Percentiles rank a stretch among this genome's conserved stretches.
These are phyloP conservation scores for Cyclargus thomasi DNA, from an alignment of 1,140 invertebrate genomes.

Conservation along the genomic window DNA sequence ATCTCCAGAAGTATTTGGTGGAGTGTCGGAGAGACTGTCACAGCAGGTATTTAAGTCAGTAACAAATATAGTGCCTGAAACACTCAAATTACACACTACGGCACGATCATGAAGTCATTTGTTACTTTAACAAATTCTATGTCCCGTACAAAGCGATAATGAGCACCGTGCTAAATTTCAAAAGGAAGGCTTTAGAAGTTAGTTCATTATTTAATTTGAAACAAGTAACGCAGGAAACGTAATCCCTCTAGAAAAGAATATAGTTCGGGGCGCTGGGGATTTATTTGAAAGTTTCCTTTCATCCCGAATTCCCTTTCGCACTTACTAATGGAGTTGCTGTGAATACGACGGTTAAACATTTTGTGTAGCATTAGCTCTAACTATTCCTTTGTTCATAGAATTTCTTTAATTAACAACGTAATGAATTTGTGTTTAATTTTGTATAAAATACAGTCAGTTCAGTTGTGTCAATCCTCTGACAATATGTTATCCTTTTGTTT, in stretches of 20 bases:
- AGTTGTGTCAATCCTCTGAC: too few species aligned
- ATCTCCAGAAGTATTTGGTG: too few species aligned
- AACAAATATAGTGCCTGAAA: too few species aligned
- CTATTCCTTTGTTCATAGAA: background rate
- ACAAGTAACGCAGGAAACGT: conserved; percentile 15
- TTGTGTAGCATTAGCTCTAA: background rate
- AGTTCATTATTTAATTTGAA: conserved; percentile 8
- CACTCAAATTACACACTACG: too few species aligned
- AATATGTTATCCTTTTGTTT: too few species aligned
- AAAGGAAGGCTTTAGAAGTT: background rate
- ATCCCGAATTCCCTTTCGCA: conserved; percentile 16
- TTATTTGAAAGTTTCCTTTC: conserved; percentile 15
- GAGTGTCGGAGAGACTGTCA: too few species aligned
- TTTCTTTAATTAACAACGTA: background rate
- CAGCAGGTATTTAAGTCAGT: too few species aligned
- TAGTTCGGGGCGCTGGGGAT: conserved; percentile 2
- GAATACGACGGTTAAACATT: conserved; percentile 3
- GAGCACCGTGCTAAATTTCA: background rate
- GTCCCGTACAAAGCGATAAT: background rate
- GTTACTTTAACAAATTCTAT: background rate
- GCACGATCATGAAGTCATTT: too few species aligned
- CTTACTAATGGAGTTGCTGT: conserved; percentile 14
- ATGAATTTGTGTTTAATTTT: background rate
- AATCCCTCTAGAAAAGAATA: conserved; percentile 15
- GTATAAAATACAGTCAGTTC: too few species aligned